These are phyloP conservation scores for Dolichotis patagonum DNA, from an alignment of 2,113 vertebrate genomes.

Conservation along the genomic window DNA sequence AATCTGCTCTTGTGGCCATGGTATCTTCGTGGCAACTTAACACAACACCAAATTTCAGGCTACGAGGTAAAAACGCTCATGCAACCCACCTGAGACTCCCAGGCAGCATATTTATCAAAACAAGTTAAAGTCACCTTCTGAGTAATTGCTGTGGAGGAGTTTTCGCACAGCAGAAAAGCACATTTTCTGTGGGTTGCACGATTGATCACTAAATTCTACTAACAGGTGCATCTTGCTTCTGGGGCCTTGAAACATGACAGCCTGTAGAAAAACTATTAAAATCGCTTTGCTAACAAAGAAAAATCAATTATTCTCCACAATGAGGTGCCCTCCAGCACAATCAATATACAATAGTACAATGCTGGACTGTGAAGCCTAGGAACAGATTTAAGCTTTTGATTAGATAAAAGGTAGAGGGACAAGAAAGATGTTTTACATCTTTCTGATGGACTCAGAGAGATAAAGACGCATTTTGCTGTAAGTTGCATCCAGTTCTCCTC, in stretches of 20 bases:
- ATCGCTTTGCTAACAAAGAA: slow-evolving; percentile 84
- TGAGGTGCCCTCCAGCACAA: slow-evolving; percentile 85
- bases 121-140: slow-evolving; percentile 73
- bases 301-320: slow-evolving; percentile 88
- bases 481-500: slow-evolving; percentile 8
- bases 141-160: slow-evolving; percentile 71
- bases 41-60: neutral
- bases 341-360: slow-evolving; percentile 82
- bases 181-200: slow-evolving; percentile 75
- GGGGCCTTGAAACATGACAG: slow-evolving; percentile 79
- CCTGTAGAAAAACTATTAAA: slow-evolving; percentile 85
- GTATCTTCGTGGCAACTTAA: slow-evolving; percentile 27
- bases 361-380: slow-evolving; percentile 72
- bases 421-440: slow-evolving; percentile 73
- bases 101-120: slow-evolving; percentile 71
- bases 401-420: slow-evolving; percentile 73
- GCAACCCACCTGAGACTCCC: slow-evolving; percentile 58
- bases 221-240: slow-evolving; percentile 80
- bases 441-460: slow-evolving; percentile 59
- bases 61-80: slow-evolving; percentile 47
- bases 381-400: slow-evolving; percentile 81
- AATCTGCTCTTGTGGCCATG: neutral
- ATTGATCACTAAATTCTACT: slow-evolving; percentile 81
- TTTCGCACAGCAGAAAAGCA: slow-evolving; percentile 74
- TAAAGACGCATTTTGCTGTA: slow-evolving; percentile 75